phyloP scores from a whole-genome alignment of 2,888 invertebrate species.

The Rhogogaster chlorosoma region DNA sequence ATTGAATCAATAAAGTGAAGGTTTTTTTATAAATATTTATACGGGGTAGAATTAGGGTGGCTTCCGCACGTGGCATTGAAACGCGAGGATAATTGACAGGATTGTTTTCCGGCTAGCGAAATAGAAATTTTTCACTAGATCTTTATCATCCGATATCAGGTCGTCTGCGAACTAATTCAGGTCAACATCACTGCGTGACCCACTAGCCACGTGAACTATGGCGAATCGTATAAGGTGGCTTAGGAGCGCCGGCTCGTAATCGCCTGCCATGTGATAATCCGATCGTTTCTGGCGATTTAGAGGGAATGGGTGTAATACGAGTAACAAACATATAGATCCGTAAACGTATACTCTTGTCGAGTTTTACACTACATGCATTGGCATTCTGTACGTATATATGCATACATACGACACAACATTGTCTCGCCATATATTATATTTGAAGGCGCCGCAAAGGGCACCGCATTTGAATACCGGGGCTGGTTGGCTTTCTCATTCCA shows the following conservation, averaged over 20 bases:
- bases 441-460: slow-evolving; percentile 56
- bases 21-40: not conserved
- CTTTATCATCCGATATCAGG: not conserved
- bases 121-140: not conserved
- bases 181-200: slow-evolving; percentile 11
- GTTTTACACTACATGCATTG: not conserved
- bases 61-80: not conserved
- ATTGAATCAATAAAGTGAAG: not conserved
- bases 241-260: slow-evolving; percentile 24
- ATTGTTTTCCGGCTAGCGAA: not conserved
- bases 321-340: not conserved
- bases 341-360: not conserved
- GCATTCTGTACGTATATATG: not conserved
- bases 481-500: slow-evolving; percentile 51
- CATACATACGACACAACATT: slow-evolving; percentile 52
- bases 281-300: slow-evolving; percentile 33
- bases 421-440: slow-evolving; percentile 57
- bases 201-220: not conserved
- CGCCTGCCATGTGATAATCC: slow-evolving; percentile 28
- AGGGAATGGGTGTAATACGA: not conserved
- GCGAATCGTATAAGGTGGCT: slow-evolving; percentile 23
- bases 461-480: slow-evolving; percentile 57
- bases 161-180: not conserved
- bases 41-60: not conserved
- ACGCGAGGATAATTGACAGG: not conserved